Base-by-base conservation (phyloP, 2,888 invertebrate species). In the Xanthia icteritia region DNA sequence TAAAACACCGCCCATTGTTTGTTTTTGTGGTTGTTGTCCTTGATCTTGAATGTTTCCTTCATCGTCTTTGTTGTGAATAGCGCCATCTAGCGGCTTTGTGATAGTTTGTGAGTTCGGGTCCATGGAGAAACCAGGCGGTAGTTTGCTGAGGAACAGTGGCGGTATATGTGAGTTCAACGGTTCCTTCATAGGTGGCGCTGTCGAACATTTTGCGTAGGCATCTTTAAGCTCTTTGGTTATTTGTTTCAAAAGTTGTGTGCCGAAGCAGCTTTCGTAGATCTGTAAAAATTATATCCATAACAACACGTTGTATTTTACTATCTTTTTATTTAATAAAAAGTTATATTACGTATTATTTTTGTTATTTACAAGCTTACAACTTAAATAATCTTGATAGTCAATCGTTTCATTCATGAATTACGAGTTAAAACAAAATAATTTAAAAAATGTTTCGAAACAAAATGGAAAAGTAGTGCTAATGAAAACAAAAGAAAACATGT, bases 191-290 rank as follows among this genome's bases (percentile, higher is more conserved):
- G 95, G 92, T 94, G 97, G 97, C 92, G 97, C 93, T 88, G 96
- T 89, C 58, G 97, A 97, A 88, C 98, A 98, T 94, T 97, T 98
- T 63, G 97, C 94, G 84, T 97, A 97, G 0, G 98, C 98, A 31
- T 97, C 97, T 91, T 97, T 97, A 96, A 98, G 97, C 93, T 98
- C 98, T 92, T 97, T 97, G 60, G 97, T 95, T 66, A 98, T 97
- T 95, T 97, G 97, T 89, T 97, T 97, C 6, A 98, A 97, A 2
- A 98, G 97, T 89, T 97, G 97, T 2, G 97, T 95, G 0, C 98
- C 98, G 84, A 98, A 98, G 90, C 98, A 98, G 89, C 97, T 97
- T 93, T 98, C 98, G 89, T 97, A 98, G 87, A 98, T 97, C 98
- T 98, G 92, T 60, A 91, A 84, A 83, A 86, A 76, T 76, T 45